Conservation (phyloP, 92 coral and sea anemone species). For the Diadumene lineata region DNA sequence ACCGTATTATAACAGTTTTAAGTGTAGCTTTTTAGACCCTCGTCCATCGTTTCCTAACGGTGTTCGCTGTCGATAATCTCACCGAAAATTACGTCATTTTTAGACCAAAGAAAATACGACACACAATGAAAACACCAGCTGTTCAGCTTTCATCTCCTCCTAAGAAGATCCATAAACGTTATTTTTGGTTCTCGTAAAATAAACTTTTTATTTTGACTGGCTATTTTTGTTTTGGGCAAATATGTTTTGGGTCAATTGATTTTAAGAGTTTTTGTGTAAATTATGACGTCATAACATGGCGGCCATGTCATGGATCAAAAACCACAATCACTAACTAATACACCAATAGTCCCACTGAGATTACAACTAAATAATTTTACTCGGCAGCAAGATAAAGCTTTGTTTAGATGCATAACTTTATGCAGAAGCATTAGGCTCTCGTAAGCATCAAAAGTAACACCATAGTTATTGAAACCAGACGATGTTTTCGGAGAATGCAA, state of each 20-base stretch:
- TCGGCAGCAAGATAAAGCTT: too few species aligned
- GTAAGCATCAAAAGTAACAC: too few species aligned
- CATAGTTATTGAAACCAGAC: too few species aligned
- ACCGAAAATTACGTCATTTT: neutral
- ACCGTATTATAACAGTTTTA: neutral
- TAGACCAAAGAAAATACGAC: neutral
- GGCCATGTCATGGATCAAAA: neutral
- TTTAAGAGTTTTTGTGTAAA: neutral
- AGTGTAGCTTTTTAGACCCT: neutral
- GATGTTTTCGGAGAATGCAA: too few species aligned
- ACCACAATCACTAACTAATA: neutral
- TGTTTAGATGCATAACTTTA: too few species aligned
- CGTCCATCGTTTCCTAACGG: neutral
- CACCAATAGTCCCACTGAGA: too few species aligned
- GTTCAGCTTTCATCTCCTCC: neutral
- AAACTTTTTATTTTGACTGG: neutral
- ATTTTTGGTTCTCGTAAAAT: neutral
- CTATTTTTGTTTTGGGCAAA: neutral
- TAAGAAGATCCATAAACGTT: neutral
- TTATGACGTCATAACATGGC: conserved; percentile 3
- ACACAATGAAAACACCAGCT: neutral
- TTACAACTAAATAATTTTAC: too few species aligned
- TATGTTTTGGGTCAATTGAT: neutral
- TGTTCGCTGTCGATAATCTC: neutral
- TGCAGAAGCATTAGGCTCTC: too few species aligned